Evolutionary conservation across 2,888 invertebrate species (phyloP).

Genomic region (Orchesella flavescens): DNA sequence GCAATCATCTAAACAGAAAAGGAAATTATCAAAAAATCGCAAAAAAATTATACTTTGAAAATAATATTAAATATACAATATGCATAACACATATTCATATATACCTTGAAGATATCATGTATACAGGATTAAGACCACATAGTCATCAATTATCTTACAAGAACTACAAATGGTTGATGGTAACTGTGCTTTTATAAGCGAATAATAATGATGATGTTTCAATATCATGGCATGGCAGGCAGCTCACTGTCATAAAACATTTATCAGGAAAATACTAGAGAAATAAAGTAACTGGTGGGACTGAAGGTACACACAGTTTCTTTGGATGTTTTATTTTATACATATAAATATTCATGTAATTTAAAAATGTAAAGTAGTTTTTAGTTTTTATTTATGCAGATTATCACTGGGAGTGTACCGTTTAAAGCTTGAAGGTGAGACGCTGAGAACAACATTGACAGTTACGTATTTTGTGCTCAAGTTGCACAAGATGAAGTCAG

Average conservation of each 20-base stretch:
- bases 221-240: no score
- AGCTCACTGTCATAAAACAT: not conserved
- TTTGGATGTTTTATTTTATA: no score
- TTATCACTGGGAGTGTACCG: not conserved
- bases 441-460: not conserved
- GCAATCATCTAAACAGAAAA: constrained; percentile 32
- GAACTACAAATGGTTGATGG: not conserved
- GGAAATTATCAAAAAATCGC: constrained; percentile 13
- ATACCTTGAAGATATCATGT: not conserved
- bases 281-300: not conserved
- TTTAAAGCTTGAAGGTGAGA: not conserved
- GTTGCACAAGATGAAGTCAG: not conserved
- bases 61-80: not conserved
- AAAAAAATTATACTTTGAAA: constrained; percentile 16
- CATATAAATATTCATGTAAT: not conserved
- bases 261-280: not conserved
- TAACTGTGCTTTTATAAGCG: not conserved
- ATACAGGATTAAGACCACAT: not conserved
- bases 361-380: not conserved
- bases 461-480: not conserved
- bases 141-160: not conserved
- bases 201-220: not conserved
- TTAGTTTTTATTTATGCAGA: no score
- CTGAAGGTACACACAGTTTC: not conserved
- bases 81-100: not conserved